These are phyloP conservation scores for Oenanthe melanoleuca DNA, from an alignment of 2,113 vertebrate species.

Conservation along the genomic window DNA sequence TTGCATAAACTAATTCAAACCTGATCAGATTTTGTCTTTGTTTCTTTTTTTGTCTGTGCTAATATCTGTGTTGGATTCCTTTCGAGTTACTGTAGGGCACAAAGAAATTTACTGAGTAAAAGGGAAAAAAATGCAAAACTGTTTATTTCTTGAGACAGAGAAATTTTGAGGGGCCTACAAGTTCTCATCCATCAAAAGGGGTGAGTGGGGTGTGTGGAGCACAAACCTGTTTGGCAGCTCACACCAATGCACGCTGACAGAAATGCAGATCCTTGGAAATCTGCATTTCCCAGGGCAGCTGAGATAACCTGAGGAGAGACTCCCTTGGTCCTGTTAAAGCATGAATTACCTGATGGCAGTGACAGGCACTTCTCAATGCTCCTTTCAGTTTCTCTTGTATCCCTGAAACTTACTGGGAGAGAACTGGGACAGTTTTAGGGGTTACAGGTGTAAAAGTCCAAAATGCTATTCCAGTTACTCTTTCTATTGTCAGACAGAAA, in stretches of 20 bases:
- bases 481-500: not conserved
- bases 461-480: not conserved
- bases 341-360: not conserved
- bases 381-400: not conserved
- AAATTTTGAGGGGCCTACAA: not conserved
- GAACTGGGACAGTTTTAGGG: not conserved
- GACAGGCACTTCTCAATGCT: not conserved
- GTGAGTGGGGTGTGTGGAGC: not conserved
- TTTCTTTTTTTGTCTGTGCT: not conserved
- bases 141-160: not conserved
- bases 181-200: not conserved
- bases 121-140: not conserved
- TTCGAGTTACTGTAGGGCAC: not conserved
- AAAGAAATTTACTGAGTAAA: not conserved
- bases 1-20: not conserved
- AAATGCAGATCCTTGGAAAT: not conserved
- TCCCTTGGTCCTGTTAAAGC: not conserved
- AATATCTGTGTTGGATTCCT: not conserved
- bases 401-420: not conserved
- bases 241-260: not conserved
- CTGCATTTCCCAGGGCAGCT: not conserved
- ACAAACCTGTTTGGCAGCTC: not conserved
- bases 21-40: not conserved
- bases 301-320: not conserved
- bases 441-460: not conserved